Evolutionary conservation across 1,140 invertebrate genomes (phyloP).

Genomic region (Pseudomyrmex sp.): DNA sequence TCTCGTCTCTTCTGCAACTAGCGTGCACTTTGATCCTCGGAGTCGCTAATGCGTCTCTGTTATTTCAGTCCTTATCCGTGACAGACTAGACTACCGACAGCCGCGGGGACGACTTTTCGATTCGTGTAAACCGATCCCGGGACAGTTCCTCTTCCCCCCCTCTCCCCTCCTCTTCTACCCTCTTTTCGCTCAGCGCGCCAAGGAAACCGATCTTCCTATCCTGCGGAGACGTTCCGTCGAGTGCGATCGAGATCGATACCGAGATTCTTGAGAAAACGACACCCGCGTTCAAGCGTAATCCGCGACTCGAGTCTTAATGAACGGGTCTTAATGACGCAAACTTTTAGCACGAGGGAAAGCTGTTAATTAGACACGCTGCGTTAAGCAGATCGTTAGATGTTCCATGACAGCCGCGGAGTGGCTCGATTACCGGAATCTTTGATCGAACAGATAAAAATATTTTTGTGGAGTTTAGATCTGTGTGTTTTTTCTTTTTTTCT

Average conservation of each 20-base stretch:
- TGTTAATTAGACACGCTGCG: conserved; percentile 36
- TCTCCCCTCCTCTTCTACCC: too few species aligned
- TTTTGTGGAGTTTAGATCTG: neutral
- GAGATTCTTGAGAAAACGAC: conserved; percentile 38
- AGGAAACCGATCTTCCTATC: conserved; percentile 39
- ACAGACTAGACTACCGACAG: conserved; percentile 67
- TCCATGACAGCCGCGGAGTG: conserved; percentile 27
- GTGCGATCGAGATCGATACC: conserved; percentile 36
- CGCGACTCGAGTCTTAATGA: conserved; percentile 26
- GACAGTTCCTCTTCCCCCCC: neutral
- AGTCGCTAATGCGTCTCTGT: conserved; percentile 83
- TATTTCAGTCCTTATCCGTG: conserved; percentile 82
- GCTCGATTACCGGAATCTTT: neutral
- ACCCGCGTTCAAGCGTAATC: conserved; percentile 10
- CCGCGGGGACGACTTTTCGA: conserved; percentile 66
- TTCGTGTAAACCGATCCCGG: conserved; percentile 73
- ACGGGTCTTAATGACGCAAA: conserved; percentile 39
- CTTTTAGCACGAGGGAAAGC: conserved; percentile 25
- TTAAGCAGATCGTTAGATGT: conserved; percentile 31
- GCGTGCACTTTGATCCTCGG: conserved; percentile 80
- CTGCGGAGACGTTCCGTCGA: neutral
- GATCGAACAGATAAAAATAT: neutral
- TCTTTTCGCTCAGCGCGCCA: conserved; percentile 20
- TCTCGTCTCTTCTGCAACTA: conserved; percentile 59
- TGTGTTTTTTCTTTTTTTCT: neutral